Evolutionary conservation across 2,888 invertebrate genomes (phyloP).

Genomic region (Petrolisthes manimaculis): DNA sequence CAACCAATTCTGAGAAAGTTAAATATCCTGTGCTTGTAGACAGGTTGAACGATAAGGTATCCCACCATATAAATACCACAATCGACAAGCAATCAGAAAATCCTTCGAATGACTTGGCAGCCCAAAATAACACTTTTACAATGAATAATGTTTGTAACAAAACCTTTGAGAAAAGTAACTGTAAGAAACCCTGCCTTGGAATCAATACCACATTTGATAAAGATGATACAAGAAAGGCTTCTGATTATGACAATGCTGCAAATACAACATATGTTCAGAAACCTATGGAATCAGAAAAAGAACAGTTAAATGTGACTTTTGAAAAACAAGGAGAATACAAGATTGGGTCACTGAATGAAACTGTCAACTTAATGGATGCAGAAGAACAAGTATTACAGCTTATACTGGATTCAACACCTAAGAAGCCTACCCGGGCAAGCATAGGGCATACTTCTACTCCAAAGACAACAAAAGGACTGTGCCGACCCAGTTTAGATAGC

Average conservation of each 20-base stretch:
- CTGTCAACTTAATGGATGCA: constrained; percentile 46
- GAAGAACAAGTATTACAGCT: constrained; percentile 38
- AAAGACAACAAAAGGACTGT: background rate
- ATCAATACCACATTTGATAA: constrained; percentile 30
- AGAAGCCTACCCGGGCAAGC: constrained; percentile 1
- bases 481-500: background rate
- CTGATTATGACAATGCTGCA: background rate
- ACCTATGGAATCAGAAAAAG: background rate
- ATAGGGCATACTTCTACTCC: constrained; percentile 40
- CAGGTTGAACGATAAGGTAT: too few relatives aligned
- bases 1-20: too few relatives aligned
- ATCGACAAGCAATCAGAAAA: constrained; percentile 15
- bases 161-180: background rate
- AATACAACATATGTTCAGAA: background rate
- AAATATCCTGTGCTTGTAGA: too few relatives aligned
- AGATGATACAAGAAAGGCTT: background rate
- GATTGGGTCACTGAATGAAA: constrained; percentile 43
- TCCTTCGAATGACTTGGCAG: background rate
- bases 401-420: constrained; percentile 47
- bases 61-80: constrained; percentile 1
- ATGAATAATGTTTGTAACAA: background rate
- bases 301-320: constrained; percentile 42
- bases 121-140: background rate
- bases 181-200: background rate
- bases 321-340: constrained; percentile 40